Conservation (phyloP, 2,113 vertebrate species). For the Australoheros scitulus region DNA sequence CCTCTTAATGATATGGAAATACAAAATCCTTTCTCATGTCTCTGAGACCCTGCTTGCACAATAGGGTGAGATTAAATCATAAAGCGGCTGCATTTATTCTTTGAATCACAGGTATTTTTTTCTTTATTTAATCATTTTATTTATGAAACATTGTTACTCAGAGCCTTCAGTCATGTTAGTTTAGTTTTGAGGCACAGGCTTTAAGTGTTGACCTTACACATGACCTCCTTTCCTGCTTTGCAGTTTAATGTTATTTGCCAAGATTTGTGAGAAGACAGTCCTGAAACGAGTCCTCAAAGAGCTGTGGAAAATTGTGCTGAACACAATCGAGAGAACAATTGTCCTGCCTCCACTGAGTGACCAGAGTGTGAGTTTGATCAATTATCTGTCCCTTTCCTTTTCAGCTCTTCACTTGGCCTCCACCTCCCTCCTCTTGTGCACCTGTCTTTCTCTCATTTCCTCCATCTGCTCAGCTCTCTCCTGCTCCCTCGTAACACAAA, state of each 20-base stretch:
- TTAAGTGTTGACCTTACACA: constrained; percentile 33
- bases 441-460: constrained; percentile 26
- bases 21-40: constrained; percentile 68
- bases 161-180: background rate
- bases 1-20: constrained; percentile 78
- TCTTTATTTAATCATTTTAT: constrained; percentile 36
- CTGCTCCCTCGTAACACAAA: constrained; percentile 17
- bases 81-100: constrained; percentile 42
- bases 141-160: constrained; percentile 18
- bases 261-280: constrained; percentile 99
- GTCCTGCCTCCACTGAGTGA: constrained; percentile 93
- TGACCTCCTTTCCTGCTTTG: constrained; percentile 50
- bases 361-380: constrained; percentile 87
- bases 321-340: constrained; percentile 94
- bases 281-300: constrained; percentile 95
- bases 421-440: constrained; percentile 24
- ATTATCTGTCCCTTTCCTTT: constrained; percentile 3
- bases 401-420: background rate
- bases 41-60: constrained; percentile 55
- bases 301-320: constrained; percentile 96
- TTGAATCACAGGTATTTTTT: constrained; percentile 42
- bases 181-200: constrained; percentile 8
- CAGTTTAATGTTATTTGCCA: constrained; percentile 95
- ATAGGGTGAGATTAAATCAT: constrained; percentile 62
- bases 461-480: constrained; percentile 44